Conservation (phyloP, 2,113 vertebrate genomes). For the Trichomycterus rosablanca region DNA sequence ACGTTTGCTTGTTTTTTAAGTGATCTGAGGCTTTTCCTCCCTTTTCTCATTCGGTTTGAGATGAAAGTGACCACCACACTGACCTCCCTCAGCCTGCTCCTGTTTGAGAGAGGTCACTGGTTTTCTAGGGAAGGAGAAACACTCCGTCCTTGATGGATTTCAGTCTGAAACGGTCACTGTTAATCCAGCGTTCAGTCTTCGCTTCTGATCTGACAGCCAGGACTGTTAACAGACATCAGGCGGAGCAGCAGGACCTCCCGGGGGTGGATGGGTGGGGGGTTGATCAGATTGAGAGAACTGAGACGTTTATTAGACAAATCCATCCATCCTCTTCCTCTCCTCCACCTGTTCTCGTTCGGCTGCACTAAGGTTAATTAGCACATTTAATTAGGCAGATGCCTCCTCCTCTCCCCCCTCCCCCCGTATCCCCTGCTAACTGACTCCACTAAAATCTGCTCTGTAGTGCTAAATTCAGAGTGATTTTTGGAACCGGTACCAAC, state of each 20-base stretch:
- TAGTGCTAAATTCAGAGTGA: neutral
- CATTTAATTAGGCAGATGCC: constrained; percentile 56
- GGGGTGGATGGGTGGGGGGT: constrained; percentile 46
- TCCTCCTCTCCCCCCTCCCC: constrained; percentile 7
- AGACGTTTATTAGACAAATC: constrained; percentile 60
- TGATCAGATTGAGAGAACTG: constrained; percentile 47
- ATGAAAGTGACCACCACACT: constrained; percentile 20
- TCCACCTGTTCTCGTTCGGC: constrained; percentile 51
- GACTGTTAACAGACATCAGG: constrained; percentile 55
- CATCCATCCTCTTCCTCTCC: constrained; percentile 34
- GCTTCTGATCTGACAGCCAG: constrained; percentile 45
- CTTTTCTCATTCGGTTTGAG: constrained; percentile 10
- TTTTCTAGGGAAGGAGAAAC: neutral
- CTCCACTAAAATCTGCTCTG: neutral
- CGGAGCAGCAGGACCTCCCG: constrained; percentile 54
- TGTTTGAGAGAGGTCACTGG: constrained; percentile 3
- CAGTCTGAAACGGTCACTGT: constrained; percentile 24
- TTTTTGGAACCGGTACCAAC: neutral
- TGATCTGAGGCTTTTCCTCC: constrained; percentile 37
- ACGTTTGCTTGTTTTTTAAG: constrained; percentile 24
- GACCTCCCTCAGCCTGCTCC: neutral
- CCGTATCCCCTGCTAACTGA: constrained; percentile 10
- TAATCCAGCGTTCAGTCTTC: constrained; percentile 42
- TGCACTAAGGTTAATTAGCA: constrained; percentile 61
- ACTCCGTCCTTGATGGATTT: constrained; percentile 14